Evolutionary conservation across 2,113 vertebrate species (phyloP).

Genomic region (Anolis carolinensis): DNA sequence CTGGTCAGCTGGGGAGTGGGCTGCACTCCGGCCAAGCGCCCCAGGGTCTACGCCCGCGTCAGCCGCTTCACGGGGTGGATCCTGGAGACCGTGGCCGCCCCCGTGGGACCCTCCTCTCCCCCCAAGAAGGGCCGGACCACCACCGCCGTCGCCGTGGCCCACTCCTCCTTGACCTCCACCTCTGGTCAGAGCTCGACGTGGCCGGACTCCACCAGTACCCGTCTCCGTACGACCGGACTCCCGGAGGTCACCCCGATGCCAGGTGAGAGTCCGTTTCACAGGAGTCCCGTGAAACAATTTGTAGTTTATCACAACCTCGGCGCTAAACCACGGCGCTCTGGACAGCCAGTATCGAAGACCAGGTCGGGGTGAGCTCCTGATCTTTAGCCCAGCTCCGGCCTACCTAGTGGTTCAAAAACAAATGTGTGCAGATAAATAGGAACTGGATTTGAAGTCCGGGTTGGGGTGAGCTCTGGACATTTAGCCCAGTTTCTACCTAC

Average conservation of each 20-base stretch:
- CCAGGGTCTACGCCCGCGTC: conserved; percentile 88
- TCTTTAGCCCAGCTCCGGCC: too few relatives aligned
- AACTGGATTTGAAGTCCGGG: too few relatives aligned
- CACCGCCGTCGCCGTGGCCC: rapidly evolving
- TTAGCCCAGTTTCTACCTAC: too few relatives aligned
- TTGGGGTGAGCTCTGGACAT: too few relatives aligned
- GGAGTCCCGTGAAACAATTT: too few relatives aligned
- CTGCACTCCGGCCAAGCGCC: conserved; percentile 87
- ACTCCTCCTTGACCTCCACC: background rate
- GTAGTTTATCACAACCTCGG: too few relatives aligned
- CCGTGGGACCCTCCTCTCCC: conserved; percentile 2
- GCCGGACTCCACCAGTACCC: background rate
- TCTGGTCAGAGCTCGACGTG: background rate
- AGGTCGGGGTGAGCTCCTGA: too few relatives aligned
- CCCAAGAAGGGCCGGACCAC: background rate
- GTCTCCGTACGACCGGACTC: background rate
- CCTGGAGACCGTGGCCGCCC: conserved; percentile 68
- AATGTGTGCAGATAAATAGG: too few relatives aligned
- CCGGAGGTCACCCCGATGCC: background rate
- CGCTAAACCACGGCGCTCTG: too few relatives aligned
- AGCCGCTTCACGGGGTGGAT: conserved; percentile 89
- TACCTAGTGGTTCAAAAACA: too few relatives aligned
- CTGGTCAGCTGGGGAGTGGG: conserved; percentile 95
- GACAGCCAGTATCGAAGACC: too few relatives aligned
- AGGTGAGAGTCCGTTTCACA: conserved; percentile 64